These are phyloP conservation scores for Rhincodon typus DNA, from an alignment of 2,797 vertebrate genomes.

Conservation along the genomic window DNA sequence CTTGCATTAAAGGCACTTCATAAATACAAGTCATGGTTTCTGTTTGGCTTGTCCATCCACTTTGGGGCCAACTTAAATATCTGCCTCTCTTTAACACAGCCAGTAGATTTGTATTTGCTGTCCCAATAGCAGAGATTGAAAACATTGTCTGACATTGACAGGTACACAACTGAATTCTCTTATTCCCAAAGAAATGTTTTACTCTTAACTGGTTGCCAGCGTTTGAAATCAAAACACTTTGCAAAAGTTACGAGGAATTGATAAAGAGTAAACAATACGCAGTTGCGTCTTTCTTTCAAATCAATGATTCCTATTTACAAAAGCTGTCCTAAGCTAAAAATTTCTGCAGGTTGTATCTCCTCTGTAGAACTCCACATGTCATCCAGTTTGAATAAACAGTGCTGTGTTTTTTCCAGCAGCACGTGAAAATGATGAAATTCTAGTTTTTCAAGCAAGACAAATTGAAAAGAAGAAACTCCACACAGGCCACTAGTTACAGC, in stretches of 20 bases:
- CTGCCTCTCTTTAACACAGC: not conserved
- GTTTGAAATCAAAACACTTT: not conserved
- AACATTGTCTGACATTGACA: not conserved
- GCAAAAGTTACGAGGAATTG: not conserved
- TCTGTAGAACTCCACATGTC: not conserved
- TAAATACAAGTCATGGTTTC: too few species aligned
- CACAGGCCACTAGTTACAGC: not conserved
- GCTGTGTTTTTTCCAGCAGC: too few species aligned
- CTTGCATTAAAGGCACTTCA: too few species aligned
- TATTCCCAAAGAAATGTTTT: too few species aligned
- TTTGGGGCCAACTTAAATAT: not conserved
- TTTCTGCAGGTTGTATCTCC: not conserved
- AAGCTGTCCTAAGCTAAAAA: not conserved
- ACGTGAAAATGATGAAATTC: not conserved
- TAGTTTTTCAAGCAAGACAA: not conserved
- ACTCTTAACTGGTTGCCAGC: not conserved
- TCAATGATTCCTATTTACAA: slow-evolving; percentile 6
- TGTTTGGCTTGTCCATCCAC: too few species aligned
- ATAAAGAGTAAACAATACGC: not conserved
- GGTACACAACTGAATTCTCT: not conserved
- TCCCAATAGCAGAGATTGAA: not conserved
- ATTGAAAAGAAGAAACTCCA: not conserved
- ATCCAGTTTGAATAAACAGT: not conserved
- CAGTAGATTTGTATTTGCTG: not conserved
- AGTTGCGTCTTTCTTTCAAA: not conserved